Evolutionary conservation across 2,888 invertebrate genomes (phyloP).

Genomic region (Periphyllus acericola): DNA sequence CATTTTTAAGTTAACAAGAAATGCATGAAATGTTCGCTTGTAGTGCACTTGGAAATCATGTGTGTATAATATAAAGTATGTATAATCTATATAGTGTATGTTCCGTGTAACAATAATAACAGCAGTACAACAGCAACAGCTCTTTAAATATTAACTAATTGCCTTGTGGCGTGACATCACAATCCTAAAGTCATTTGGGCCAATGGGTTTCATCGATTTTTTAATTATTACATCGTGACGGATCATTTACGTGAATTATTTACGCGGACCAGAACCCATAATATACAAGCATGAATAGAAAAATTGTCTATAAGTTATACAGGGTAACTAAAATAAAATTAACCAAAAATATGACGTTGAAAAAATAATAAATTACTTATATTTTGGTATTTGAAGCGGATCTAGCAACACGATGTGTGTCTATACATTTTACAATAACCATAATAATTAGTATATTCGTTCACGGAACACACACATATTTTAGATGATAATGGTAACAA

Average conservation of each 20-base stretch:
- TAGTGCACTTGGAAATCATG: not conserved
- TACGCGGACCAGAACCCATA: not conserved
- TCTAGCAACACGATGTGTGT: not conserved
- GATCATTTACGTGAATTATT: slow-evolving; percentile 52
- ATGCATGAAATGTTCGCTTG: not conserved
- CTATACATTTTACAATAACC: too few relatives aligned
- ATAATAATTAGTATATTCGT: too few relatives aligned
- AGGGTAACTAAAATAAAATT: not conserved
- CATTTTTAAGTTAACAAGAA: not conserved
- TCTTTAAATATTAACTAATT: slow-evolving; percentile 60
- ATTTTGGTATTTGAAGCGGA: not conserved
- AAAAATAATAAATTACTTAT: not conserved
- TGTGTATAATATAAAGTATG: not conserved
- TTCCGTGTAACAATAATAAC: not conserved
- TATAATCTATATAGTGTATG: not conserved
- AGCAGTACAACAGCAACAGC: slow-evolving; percentile 3
- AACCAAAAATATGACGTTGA: not conserved
- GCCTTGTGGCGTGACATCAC: slow-evolving; percentile 56
- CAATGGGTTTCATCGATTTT: slow-evolving; percentile 58
- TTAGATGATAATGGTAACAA: too few relatives aligned
- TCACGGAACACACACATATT: too few relatives aligned
- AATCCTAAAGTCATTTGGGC: slow-evolving; percentile 43
- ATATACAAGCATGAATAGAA: not conserved
- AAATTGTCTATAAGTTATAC: not conserved
- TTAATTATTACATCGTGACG: slow-evolving; percentile 43